Base-by-base conservation (phyloP, 1,140 invertebrate genomes). In the Drosophila athabasca region DNA sequence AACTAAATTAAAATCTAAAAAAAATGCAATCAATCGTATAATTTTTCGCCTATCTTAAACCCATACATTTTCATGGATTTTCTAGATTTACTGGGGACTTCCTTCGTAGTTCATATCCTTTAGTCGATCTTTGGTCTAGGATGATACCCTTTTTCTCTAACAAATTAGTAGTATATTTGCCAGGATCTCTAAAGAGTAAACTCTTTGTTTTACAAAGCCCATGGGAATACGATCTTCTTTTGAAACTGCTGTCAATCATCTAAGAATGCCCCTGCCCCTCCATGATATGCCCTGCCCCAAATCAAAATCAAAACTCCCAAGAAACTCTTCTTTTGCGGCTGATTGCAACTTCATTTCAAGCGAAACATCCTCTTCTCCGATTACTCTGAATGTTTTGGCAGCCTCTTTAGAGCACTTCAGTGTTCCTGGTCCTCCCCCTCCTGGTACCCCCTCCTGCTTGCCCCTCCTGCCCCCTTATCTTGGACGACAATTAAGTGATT, bases 401-500 rank as follows among this genome's bases (percentile, higher is more conserved):
- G 66, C 44, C 24, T 69, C 41, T 67, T 19, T 1, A 50, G 55
- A 67, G 17, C 17, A 19, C 17, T 19, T 19, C 17, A 19, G 17
- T 19, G 17, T 54, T 22, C 35, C 31, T 35, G 31, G 52, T 51
- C 53, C 7, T 9, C 31, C 31, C 66, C 50, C n/a, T n/a, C n/a
- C n/a, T n/a, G n/a, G n/a, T n/a, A n/a, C n/a, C 48, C 55, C 17
- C 17, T 19, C 17, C 17, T 19, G 17, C 0, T 19, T 19, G 17
- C 17, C 17, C 17, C 17, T 51, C 53, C 7, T 9, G 8, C 35
- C 66, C 48, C 45, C 55, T 62, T 54, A 72, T 44, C 68, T 71
- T 70, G 79, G 65, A 79, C 71, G 76, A 83, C 83, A 88, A 88
- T 88, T 88, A 88, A 88, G 84, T 79, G 83, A 88, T 89, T 88